phyloP scores from a whole-genome alignment of 2,113 vertebrate genomes.

The Melozone crissalis region DNA sequence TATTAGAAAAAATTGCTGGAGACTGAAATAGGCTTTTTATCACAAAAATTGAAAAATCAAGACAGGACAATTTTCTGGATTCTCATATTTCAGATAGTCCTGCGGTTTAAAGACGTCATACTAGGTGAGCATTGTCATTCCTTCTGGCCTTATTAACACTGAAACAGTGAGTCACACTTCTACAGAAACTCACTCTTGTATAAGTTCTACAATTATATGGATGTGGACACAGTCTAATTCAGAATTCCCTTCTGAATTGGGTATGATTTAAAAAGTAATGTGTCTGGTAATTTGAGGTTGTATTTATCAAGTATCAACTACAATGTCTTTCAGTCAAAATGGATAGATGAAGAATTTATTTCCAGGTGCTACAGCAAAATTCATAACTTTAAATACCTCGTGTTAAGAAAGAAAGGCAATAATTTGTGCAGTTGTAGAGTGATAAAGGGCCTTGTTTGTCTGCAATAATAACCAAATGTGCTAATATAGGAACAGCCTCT shows the following conservation, averaged over 20 bases:
- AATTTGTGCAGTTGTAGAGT: background rate
- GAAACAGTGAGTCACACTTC: background rate
- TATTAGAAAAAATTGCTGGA: background rate
- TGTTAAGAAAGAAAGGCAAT: background rate
- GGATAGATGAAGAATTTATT: background rate
- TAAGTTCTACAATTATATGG: background rate
- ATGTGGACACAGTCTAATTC: background rate
- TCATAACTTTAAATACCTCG: background rate
- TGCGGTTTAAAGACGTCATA: background rate
- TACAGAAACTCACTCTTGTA: background rate
- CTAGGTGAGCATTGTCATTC: background rate
- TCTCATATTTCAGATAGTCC: background rate
- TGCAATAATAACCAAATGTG: background rate
- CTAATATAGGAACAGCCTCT: background rate
- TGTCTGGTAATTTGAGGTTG: background rate
- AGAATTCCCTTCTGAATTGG: background rate
- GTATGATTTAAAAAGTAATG: background rate
- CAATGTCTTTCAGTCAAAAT: background rate
- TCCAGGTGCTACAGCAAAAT: background rate
- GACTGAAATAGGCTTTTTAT: background rate
- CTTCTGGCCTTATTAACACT: background rate
- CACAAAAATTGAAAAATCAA: background rate
- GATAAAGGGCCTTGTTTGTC: background rate
- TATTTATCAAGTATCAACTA: background rate
- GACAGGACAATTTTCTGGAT: background rate